Conservation (phyloP, 2,888 invertebrate species). For the Dendrolimus pini region DNA sequence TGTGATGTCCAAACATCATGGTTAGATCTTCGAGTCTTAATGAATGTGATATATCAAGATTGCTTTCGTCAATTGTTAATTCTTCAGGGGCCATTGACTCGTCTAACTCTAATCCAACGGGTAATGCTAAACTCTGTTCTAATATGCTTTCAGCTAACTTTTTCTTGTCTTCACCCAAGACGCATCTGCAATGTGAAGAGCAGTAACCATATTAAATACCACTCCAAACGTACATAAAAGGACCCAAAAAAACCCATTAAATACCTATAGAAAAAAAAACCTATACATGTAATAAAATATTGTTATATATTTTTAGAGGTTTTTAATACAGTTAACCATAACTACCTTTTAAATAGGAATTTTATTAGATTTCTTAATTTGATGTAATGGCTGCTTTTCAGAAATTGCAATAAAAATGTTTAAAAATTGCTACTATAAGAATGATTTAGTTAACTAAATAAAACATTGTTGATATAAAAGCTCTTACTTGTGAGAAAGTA, state of each 20-base stretch:
- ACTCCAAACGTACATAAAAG: too few species aligned
- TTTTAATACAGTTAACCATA: too few species aligned
- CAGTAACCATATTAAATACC: too few species aligned
- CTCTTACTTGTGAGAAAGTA: constrained; percentile 78
- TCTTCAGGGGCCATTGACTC: constrained; percentile 66
- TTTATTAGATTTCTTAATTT: too few species aligned
- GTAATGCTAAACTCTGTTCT: constrained; percentile 67
- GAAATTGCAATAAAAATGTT: neutral
- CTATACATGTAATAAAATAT: neutral
- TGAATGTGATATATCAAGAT: constrained; percentile 59
- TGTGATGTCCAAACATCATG: constrained; percentile 66
- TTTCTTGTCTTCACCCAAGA: constrained; percentile 68
- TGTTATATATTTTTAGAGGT: too few species aligned
- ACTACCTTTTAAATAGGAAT: too few species aligned
- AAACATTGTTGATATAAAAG: neutral
- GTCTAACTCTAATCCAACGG: constrained; percentile 63
- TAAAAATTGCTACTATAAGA: neutral
- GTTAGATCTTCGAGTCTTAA: constrained; percentile 65
- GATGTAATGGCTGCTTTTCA: too few species aligned
- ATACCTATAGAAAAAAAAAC: neutral
- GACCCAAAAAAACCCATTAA: too few species aligned
- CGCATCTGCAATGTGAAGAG: constrained; percentile 42
- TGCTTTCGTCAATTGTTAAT: constrained; percentile 63
- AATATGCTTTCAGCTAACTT: constrained; percentile 66
- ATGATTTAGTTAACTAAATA: neutral